Evolutionary conservation across 1,140 invertebrate genomes (phyloP), one percentile per base, ranked within the genome.

Genomic region (Ips nitidus): DNA sequence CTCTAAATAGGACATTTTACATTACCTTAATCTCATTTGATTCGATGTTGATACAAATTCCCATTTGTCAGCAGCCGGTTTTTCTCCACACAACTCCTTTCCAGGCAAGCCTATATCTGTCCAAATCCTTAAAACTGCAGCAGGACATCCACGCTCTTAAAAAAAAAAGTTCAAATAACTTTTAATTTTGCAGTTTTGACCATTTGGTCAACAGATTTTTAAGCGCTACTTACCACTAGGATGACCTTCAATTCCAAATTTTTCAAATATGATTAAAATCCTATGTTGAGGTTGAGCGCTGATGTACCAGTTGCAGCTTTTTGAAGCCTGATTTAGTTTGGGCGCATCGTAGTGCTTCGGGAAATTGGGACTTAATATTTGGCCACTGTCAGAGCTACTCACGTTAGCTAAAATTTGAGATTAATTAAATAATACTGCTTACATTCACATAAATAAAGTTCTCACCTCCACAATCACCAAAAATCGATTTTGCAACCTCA

Each of bases 221-320:
- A 22, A 41, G 42, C 8, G 8, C 6, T 41, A 61, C 52, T 70
- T 57, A 95, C 94, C 87, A 73, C 84, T 83, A 67, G 92, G 91
- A 79, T 95, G 91, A 71, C 94, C 94, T 82, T 98, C 94, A 40
- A 97, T 89, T 6, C 89, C 89, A 79, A 97, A 97, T 63, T 87
- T 83, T 75, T 93, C 89, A 81, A 97, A 96, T 82, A 94, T 90
- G 75, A 97, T 86, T 76, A 95, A 85, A 75, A 97, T 88, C 76
- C 89, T 89, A 79, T 93, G 89, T 74, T 89, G 89, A 22, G 91
- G 90, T 73, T 87, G 84, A 41, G 94, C 94, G 63, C 86, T 91
- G 77, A 97, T 90, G 78, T 91, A 94, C 94, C 94, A 97, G 83
- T 97, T 94, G 82, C 95, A 97, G 40, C 91, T 90, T 78, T 90